These are phyloP conservation scores for Budorcas taxicolor DNA, from an alignment of 2,113 vertebrate genomes.

Conservation along the genomic window DNA sequence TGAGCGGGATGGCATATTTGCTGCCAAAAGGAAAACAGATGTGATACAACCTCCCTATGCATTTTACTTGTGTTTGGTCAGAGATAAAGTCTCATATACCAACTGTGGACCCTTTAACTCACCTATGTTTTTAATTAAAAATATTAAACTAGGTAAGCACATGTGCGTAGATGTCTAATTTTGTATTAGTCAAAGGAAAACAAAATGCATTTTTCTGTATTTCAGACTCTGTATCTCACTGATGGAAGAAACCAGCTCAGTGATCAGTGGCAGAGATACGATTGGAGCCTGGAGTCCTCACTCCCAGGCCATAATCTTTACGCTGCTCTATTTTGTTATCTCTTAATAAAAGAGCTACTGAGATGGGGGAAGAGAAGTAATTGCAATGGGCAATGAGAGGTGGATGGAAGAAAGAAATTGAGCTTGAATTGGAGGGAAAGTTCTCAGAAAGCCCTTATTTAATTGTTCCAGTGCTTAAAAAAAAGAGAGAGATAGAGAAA, in stretches of 20 bases:
- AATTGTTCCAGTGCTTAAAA: neutral
- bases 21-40: neutral
- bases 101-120: neutral
- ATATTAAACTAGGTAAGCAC: neutral
- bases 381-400: neutral
- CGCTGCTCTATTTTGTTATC: neutral
- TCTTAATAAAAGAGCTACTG: neutral
- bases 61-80: neutral
- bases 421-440: neutral
- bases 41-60: neutral
- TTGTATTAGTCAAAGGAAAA: neutral
- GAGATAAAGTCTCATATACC: neutral
- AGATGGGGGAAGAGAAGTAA: neutral
- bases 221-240: neutral
- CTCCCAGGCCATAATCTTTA: neutral
- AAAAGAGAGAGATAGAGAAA: neutral
- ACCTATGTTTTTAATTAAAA: neutral
- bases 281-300: neutral
- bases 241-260: neutral
- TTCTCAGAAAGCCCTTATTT: neutral
- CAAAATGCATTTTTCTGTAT: neutral
- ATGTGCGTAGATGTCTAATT: neutral
- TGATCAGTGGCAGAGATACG: neutral
- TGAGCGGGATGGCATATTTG: neutral
- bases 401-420: neutral